Percentiles rank a stretch among this genome's conserved stretches.
These are phyloP conservation scores for Sebastes taczanowskii DNA, from an alignment of 2,797 vertebrate genomes.

Conservation along the genomic window DNA sequence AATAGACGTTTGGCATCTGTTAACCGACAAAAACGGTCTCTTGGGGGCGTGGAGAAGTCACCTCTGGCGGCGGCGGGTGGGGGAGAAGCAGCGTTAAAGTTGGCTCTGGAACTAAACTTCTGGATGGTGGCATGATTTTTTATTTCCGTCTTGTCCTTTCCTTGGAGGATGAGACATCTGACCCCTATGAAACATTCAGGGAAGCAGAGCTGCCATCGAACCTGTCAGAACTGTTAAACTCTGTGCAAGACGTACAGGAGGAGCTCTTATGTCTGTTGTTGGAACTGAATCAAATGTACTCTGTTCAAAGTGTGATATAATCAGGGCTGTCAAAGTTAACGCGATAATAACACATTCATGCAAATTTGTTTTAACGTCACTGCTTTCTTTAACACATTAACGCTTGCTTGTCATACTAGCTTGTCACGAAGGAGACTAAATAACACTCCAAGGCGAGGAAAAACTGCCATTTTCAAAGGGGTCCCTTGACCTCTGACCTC, in stretches of 20 bases:
- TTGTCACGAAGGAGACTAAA: too few species aligned
- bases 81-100: neutral
- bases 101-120: neutral
- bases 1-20: constrained; percentile 7
- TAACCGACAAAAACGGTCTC: neutral
- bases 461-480: too few species aligned
- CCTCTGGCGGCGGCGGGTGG: neutral
- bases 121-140: neutral
- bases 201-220: neutral
- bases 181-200: neutral
- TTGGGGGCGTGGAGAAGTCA: neutral
- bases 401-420: too few species aligned
- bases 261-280: neutral
- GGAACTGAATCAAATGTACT: neutral
- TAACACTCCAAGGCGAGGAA: too few species aligned
- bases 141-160: neutral
- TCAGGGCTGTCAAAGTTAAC: too few species aligned
- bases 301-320: neutral
- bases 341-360: too few species aligned
- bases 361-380: too few species aligned
- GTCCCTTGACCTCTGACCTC: too few species aligned
- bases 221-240: neutral
- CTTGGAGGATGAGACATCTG: neutral
- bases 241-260: neutral
- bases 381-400: too few species aligned